A percentile compares a stretch with the other conserved stretches of the same genome.
phyloP scores from a whole-genome alignment of 2,888 invertebrate species.

The Mimachlamys varia region DNA sequence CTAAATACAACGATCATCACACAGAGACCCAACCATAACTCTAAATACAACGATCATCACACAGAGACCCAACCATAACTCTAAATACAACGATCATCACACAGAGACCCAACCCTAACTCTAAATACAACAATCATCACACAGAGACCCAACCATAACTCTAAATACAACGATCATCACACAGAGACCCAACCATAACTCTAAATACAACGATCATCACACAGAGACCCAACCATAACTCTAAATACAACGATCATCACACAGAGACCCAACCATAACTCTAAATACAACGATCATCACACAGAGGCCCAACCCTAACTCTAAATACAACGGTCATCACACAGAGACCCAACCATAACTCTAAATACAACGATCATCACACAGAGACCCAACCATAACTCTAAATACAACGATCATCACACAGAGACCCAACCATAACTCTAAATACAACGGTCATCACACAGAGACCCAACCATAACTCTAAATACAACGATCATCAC shows the following conservation, averaged over 20 bases:
- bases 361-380: background rate
- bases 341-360: background rate
- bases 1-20: background rate
- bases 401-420: background rate
- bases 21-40: background rate
- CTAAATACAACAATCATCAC: background rate
- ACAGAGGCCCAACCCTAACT: background rate
- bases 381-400: background rate
- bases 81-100: background rate
- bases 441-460: background rate
- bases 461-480: background rate
- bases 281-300: background rate
- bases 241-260: background rate
- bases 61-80: background rate
- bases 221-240: background rate
- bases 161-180: background rate
- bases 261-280: background rate
- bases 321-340: background rate
- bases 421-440: background rate
- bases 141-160: background rate
- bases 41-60: background rate
- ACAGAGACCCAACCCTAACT: background rate
- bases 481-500: background rate
- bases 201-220: background rate
- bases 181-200: background rate